Evolutionary conservation across 2,113 vertebrate species (phyloP), one percentile per base, ranked within the genome.

Genomic region (Struthidea cinerea): DNA sequence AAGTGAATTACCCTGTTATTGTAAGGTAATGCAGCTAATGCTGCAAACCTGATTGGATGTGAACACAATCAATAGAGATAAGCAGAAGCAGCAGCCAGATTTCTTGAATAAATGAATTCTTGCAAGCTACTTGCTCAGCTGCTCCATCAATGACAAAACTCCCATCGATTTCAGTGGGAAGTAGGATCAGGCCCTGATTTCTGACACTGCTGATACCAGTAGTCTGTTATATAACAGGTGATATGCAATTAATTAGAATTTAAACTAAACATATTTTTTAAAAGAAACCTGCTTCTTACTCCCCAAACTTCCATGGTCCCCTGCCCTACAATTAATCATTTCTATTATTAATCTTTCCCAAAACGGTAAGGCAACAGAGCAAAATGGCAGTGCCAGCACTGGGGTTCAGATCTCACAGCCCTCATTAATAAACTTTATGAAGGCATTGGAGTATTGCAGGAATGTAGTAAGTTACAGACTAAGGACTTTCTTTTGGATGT

Each of bases 51-150:
- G 94, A 78, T 86, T 96, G 92, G 94, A 94, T 93, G 92, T 37
- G 60, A 94, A 60, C 75, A 44, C 88, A 77, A 92, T 92, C 90
- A 87, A 97, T 92, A 95, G 63, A 94, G 96, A 96, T 94, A 94
- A 97, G 90, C 96, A 96, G 90, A 93, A 94, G 96, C 76, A 97
- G 91, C 77, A 95, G 92, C 56, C 41, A 89, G 88, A 94, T 96
- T 86, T 93, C 93, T 96, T 90, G 83, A 96, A 96, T 96, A 97
- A 96, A 96, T 96, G 85, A 94, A 96, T 96, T 90, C 88, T 96
- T 95, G 82, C 75, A 93, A 95, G 76, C 84, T 71, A 86, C 90
- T 94, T 81, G 88, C 93, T 90, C 79, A 84, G 88, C 96, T 96
- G 90, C 83, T 96, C 92, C 96, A 97, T 95, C 92, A 96, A 86